Percentiles rank a stretch among this genome's conserved stretches.
phyloP scores from a whole-genome alignment of 2,888 invertebrate genomes.

The Bruchidius siliquastri region DNA sequence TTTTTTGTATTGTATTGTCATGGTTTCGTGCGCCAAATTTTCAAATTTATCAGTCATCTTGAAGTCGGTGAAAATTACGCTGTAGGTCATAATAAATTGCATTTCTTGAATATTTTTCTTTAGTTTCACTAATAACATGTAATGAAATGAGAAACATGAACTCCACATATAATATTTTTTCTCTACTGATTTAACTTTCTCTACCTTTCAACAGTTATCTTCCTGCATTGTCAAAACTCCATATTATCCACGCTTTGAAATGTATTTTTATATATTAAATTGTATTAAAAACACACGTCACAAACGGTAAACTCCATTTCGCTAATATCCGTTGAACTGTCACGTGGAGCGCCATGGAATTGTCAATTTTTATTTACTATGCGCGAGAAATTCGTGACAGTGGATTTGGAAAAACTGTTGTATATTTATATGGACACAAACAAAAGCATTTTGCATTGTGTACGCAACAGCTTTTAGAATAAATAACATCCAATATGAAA shows the following conservation, averaged over 20 bases:
- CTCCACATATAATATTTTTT: no score
- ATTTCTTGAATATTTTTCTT: no score
- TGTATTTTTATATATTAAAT: background rate
- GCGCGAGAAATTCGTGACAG: background rate
- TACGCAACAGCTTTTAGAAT: background rate
- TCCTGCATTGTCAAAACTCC: background rate
- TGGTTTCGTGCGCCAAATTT: no score
- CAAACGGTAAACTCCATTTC: background rate
- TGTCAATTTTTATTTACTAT: background rate
- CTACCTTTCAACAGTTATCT: background rate
- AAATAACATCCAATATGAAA: background rate
- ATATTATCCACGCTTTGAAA: background rate
- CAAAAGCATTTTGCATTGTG: background rate
- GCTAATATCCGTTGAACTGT: background rate
- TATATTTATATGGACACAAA: background rate
- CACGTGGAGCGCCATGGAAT: background rate
- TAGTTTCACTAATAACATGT: no score
- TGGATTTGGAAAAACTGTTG: background rate
- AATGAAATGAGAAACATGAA: no score
- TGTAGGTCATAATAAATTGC: no score
- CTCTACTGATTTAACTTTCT: no score
- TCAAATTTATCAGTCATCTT: no score
- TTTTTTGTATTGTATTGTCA: no score
- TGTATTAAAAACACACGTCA: background rate
- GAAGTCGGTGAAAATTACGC: no score